A percentile compares a stretch with the other conserved stretches of the same genome.
These are phyloP conservation scores for Neosalanx taihuensis DNA, from an alignment of 2,797 vertebrate species.

Conservation along the genomic window DNA sequence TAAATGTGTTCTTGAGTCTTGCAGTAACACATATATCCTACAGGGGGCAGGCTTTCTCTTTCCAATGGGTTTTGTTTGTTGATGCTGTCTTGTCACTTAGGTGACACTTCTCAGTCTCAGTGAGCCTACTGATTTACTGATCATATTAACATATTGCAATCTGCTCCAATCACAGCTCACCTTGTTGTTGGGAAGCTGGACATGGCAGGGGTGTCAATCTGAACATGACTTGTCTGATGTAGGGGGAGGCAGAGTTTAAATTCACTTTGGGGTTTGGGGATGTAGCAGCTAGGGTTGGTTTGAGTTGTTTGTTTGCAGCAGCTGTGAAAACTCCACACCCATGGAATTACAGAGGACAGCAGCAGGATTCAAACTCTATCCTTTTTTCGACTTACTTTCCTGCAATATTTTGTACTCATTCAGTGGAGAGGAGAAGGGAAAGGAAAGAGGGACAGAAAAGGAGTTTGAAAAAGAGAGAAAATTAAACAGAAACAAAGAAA, in stretches of 20 bases:
- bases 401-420: conserved; percentile 75
- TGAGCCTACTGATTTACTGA: conserved; percentile 69
- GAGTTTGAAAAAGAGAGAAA: not conserved
- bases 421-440: conserved; percentile 60
- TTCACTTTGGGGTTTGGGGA: conserved; percentile 54
- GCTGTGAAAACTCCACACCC: conserved; percentile 46
- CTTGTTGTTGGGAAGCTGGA: conserved; percentile 43
- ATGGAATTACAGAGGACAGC: conserved; percentile 55
- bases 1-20: no score
- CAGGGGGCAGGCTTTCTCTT: conserved; percentile 73
- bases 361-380: conserved; percentile 62
- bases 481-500: not conserved
- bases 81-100: conserved; percentile 16
- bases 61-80: not conserved
- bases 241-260: conserved; percentile 42
- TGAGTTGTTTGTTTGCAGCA: not conserved
- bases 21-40: conserved; percentile 58
- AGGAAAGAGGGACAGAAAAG: not conserved
- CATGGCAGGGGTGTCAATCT: conserved; percentile 35
- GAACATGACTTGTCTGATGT: conserved; percentile 24
- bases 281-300: conserved; percentile 29
- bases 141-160: conserved; percentile 71
- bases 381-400: conserved; percentile 59
- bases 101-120: conserved; percentile 63
- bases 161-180: conserved; percentile 56